phyloP scores from a whole-genome alignment of 1,140 invertebrate species.

The Scylla paramamosain region DNA sequence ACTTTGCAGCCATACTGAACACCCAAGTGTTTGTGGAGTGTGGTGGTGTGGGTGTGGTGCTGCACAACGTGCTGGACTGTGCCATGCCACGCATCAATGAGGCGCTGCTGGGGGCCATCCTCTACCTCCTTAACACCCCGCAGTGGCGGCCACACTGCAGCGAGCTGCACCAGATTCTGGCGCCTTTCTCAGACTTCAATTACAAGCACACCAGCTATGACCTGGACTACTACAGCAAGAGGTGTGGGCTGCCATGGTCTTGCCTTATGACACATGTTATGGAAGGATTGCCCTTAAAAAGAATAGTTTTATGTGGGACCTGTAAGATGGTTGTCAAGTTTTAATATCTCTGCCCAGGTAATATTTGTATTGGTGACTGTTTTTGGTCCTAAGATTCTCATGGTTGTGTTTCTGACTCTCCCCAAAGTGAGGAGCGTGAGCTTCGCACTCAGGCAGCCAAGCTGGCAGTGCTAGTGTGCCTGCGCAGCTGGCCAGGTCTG shows the following conservation, averaged over 20 bases:
- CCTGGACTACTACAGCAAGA: conserved; percentile 67
- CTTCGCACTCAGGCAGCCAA: conserved; percentile 91
- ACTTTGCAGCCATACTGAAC: conserved; percentile 88
- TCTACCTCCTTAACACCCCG: conserved; percentile 93
- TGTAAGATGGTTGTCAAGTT: neutral
- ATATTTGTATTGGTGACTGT: neutral
- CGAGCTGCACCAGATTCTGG: conserved; percentile 90
- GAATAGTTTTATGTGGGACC: neutral
- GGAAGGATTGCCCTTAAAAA: no score
- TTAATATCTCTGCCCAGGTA: no score
- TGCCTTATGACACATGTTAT: no score
- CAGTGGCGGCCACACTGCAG: conserved; percentile 87
- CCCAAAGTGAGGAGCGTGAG: conserved; percentile 88
- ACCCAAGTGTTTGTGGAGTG: conserved; percentile 89
- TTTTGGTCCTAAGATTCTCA: neutral
- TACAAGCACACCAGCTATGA: conserved; percentile 82
- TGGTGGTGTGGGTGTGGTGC: conserved; percentile 90
- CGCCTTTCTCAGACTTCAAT: conserved; percentile 95
- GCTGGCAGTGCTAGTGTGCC: conserved; percentile 89
- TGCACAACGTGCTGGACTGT: conserved; percentile 90
- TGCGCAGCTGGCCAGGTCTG: conserved; percentile 94
- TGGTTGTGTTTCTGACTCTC: neutral
- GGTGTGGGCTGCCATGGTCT: neutral
- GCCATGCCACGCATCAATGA: conserved; percentile 87
- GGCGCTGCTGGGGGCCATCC: conserved; percentile 91